Base-by-base conservation (phyloP, 1,140 invertebrate genomes). In the Chymomyza costata region DNA sequence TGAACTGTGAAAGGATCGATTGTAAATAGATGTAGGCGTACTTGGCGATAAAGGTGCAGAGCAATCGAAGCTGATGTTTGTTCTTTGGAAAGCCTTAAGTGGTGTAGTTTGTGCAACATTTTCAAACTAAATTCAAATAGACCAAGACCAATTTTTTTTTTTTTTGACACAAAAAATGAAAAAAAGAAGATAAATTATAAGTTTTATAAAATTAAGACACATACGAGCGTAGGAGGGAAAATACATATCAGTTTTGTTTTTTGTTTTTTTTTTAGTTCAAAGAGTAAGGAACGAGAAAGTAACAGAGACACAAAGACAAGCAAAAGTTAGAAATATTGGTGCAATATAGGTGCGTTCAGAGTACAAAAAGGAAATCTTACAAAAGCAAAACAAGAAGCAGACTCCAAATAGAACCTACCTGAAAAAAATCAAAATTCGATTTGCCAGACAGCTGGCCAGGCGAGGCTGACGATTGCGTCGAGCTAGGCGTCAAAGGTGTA, bases 1-100 rank as follows among this genome's bases (percentile, higher is more conserved):
- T 74, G 84, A 85, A 80, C 71, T 83, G 70, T 83, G 83, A 81
- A 82, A 83, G 68, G 83, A 85, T 63, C 83, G 83, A 81, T 85
- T 85, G 50, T 87, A 88, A 47, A 87, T 63, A 78, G 88, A 88
- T 49, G 87, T 82, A 41, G 88, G 87, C 50, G 87, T 88, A 69
- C 88, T 86, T 44, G 88, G 88, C 68, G 86, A 88, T 64, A 87
- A 85, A 41, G 88, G 86, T 61, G 88, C 87, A 40, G 86, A 83
- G 82, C 84, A 84, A 83, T 86, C 84, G 83, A 83, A 86, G 80
- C 81, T 86, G 70, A 85, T 82, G 74, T 84, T 86, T 78, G 71
- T 71, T 83, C 84, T 84, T 86, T 85, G 84, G 70, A 86, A 84
- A 68, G 73, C 78, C 80, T 85, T 85, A 78, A 85, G 74, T 82